Evolutionary conservation across 2,888 invertebrate genomes (phyloP).

Genomic region (Synergus laeviventris): DNA sequence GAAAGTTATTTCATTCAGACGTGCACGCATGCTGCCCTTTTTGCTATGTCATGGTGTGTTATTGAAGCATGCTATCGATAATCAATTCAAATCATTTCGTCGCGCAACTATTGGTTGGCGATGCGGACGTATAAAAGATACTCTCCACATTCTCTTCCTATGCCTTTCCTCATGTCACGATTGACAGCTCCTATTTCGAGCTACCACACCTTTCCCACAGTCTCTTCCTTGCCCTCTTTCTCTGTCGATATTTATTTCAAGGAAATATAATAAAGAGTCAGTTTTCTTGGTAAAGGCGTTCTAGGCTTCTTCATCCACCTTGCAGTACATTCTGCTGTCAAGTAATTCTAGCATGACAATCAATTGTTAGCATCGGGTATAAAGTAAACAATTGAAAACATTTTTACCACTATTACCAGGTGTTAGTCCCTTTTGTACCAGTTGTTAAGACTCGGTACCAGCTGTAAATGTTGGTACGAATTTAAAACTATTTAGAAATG

Average conservation of each 20-base stretch:
- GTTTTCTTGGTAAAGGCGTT: neutral
- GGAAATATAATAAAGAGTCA: neutral
- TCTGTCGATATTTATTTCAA: slow-evolving; percentile 10
- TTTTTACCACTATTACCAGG: neutral
- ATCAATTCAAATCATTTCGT: slow-evolving; percentile 43
- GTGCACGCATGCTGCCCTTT: neutral
- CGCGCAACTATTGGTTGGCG: slow-evolving; percentile 9
- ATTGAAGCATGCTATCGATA: slow-evolving; percentile 38
- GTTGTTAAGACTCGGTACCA: neutral
- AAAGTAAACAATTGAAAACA: neutral
- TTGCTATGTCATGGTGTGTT: slow-evolving; percentile 22
- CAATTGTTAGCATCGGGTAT: neutral
- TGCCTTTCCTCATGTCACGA: neutral
- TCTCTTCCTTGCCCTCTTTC: slow-evolving; percentile 8
- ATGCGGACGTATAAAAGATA: slow-evolving; percentile 7
- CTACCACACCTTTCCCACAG: slow-evolving; percentile 9
- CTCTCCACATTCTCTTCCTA: slow-evolving; percentile 12
- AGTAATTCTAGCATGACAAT: neutral
- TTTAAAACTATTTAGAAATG: neutral
- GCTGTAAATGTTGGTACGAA: neutral
- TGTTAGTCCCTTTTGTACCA: neutral
- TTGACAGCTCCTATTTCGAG: slow-evolving; percentile 28
- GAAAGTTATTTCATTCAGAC: slow-evolving; percentile 7
- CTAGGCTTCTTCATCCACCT: neutral
- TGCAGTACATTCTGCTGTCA: neutral